Percentiles rank a stretch among this genome's conserved stretches.
phyloP scores from a whole-genome alignment of 2,113 vertebrate species.

The Heterotilapia buettikoferi region DNA sequence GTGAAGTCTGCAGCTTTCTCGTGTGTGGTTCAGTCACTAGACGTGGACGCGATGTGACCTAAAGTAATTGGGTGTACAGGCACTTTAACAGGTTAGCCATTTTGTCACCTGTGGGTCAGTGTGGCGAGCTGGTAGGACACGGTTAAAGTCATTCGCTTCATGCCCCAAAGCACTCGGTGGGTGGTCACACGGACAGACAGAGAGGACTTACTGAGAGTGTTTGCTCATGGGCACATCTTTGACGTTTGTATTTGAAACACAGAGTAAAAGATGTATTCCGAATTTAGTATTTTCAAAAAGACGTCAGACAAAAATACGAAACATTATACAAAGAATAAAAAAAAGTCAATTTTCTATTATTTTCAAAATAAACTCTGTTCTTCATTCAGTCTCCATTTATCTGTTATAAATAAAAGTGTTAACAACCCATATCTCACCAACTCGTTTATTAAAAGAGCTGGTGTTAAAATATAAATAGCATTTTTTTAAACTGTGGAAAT shows the following conservation, averaged over 20 bases:
- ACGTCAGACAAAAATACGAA: neutral
- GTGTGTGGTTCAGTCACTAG: conserved; percentile 10
- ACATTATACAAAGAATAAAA: neutral
- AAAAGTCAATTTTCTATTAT: neutral
- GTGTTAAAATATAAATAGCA: neutral
- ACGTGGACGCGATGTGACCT: conserved; percentile 22
- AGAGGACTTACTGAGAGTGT: neutral
- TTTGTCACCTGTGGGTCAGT: conserved; percentile 46
- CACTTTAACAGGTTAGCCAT: conserved; percentile 30
- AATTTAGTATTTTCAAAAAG: neutral
- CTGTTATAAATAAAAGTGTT: neutral
- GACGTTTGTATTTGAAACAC: neutral
- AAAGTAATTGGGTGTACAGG: conserved; percentile 9
- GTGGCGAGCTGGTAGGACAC: neutral
- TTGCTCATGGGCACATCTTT: neutral
- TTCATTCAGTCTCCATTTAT: neutral
- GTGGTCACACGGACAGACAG: conserved; percentile 48
- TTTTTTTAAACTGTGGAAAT: neutral
- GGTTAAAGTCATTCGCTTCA: neutral
- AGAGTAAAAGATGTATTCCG: neutral
- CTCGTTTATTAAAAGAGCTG: neutral
- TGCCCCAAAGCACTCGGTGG: conserved; percentile 39
- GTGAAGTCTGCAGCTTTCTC: conserved; percentile 21
- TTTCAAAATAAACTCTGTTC: neutral
- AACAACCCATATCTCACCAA: neutral